Conservation (phyloP, 1,140 invertebrate species). For the Papilio xuthus region DNA sequence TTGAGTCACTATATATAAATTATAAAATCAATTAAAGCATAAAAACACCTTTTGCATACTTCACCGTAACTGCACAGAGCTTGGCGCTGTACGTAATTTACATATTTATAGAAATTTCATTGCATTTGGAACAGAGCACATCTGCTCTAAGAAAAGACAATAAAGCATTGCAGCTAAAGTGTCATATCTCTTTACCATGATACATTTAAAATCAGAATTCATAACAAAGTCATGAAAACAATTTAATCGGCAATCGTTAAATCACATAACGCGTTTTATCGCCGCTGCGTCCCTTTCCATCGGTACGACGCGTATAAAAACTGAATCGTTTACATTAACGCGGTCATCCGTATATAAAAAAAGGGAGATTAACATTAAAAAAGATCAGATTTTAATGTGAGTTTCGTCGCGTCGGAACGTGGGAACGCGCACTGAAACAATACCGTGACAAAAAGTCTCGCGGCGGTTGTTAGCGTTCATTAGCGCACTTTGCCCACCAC, state of each 20-base stretch:
- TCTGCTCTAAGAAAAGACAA: neutral
- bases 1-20: neutral
- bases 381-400: slow-evolving; percentile 35
- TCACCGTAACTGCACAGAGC: neutral
- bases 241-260: slow-evolving; percentile 16
- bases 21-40: neutral
- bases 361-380: slow-evolving; percentile 34
- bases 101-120: too few species aligned
- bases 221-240: slow-evolving; percentile 4
- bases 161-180: neutral
- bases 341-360: slow-evolving; percentile 29
- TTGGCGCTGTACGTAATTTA: too few species aligned
- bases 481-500: slow-evolving; percentile 10
- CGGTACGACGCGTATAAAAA: slow-evolving; percentile 24
- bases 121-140: too few species aligned
- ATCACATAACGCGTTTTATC: slow-evolving; percentile 23
- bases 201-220: neutral
- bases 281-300: slow-evolving; percentile 12
- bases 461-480: slow-evolving; percentile 30
- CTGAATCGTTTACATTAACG: slow-evolving; percentile 31
- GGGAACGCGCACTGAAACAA: slow-evolving; percentile 33
- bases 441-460: slow-evolving; percentile 28
- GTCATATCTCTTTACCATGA: neutral
- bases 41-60: neutral
- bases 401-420: slow-evolving; percentile 32